Conservation (phyloP, 2,113 vertebrate genomes). For the Syngnathus scovelli region DNA sequence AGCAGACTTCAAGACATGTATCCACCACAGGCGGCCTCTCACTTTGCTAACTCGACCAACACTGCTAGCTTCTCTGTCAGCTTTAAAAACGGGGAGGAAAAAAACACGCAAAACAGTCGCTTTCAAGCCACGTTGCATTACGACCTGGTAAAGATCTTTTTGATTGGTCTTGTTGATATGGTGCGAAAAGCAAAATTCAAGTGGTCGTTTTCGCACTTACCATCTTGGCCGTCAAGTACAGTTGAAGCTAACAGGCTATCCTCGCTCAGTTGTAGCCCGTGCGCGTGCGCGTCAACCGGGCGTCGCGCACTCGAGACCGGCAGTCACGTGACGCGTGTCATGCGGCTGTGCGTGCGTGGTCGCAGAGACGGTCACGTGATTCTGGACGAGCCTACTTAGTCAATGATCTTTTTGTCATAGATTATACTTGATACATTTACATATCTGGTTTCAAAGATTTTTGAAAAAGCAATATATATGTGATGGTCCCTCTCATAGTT, state of each 20-base stretch:
- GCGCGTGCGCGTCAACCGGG: constrained; percentile 38
- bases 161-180: too few relatives aligned
- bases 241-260: constrained; percentile 60
- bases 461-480: too few relatives aligned
- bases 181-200: background rate
- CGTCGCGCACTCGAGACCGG: constrained; percentile 2
- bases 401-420: background rate
- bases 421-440: too few relatives aligned
- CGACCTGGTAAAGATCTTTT: background rate
- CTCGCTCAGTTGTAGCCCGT: constrained; percentile 35
- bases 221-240: constrained; percentile 59
- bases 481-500: too few relatives aligned
- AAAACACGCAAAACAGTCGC: too few relatives aligned
- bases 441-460: too few relatives aligned
- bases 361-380: background rate
- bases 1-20: background rate
- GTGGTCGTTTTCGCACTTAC: constrained; percentile 46
- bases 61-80: constrained; percentile 33
- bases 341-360: constrained; percentile 14
- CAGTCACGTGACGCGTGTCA: constrained; percentile 58
- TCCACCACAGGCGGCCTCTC: constrained; percentile 37
- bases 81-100: background rate
- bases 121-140: background rate
- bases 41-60: constrained; percentile 24
- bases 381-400: background rate